Evolutionary conservation across 2,888 invertebrate species (phyloP).

Genomic region (Colostygia pectinataria): DNA sequence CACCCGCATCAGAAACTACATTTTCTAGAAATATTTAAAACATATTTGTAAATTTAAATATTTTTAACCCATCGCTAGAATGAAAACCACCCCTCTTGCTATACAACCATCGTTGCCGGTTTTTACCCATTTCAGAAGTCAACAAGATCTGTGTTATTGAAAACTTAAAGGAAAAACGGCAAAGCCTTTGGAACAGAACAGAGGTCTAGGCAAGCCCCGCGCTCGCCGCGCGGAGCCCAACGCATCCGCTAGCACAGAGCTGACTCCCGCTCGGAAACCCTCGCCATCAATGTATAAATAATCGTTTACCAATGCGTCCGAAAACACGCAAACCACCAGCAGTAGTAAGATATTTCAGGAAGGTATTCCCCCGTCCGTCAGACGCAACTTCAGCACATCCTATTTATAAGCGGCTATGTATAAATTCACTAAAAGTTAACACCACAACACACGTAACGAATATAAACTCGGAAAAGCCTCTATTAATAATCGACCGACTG

Average conservation of each 20-base stretch:
- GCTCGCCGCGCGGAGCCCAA: constrained; percentile 22
- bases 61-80: no score
- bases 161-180: no score
- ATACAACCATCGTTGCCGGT: no score
- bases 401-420: constrained; percentile 84
- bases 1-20: no score
- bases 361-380: constrained; percentile 83
- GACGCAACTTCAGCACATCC: constrained; percentile 83
- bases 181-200: no score
- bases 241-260: constrained; percentile 39
- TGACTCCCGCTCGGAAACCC: constrained; percentile 54
- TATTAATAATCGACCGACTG: constrained; percentile 84
- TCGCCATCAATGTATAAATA: constrained; percentile 80
- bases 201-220: background rate
- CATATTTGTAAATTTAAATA: no score
- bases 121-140: no score
- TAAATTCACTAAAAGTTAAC: constrained; percentile 84
- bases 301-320: constrained; percentile 82
- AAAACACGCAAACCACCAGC: constrained; percentile 79
- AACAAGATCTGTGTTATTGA: no score
- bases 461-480: constrained; percentile 84
- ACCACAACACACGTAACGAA: constrained; percentile 83
- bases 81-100: no score
- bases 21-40: no score
- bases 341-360: constrained; percentile 84